These are phyloP conservation scores for Brachylomia viminalis DNA, from an alignment of 2,888 invertebrate species.

Conservation along the genomic window DNA sequence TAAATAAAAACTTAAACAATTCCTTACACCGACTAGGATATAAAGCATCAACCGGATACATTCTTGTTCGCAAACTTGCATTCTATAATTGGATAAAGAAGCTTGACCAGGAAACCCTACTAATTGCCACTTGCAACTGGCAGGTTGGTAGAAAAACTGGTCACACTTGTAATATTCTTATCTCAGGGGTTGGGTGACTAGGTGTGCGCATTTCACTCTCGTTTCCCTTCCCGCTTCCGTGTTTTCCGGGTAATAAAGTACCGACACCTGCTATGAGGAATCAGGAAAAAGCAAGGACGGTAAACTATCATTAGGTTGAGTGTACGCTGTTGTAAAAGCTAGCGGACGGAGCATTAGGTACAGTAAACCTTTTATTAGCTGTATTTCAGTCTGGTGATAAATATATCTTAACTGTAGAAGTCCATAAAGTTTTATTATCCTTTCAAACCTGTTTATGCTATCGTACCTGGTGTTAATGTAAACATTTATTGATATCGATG, in stretches of 20 bases:
- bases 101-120: constrained; percentile 70
- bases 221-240: constrained; percentile 75
- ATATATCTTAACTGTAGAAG: not conserved
- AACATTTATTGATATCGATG: constrained; percentile 4
- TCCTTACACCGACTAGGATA: constrained; percentile 35
- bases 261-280: constrained; percentile 72
- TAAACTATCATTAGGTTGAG: constrained; percentile 72
- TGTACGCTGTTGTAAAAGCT: constrained; percentile 36
- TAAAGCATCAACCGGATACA: constrained; percentile 43
- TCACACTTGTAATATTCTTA: constrained; percentile 57
- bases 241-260: constrained; percentile 72
- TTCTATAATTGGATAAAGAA: constrained; percentile 69
- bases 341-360: constrained; percentile 39
- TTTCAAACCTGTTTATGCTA: not conserved
- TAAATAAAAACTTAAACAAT: constrained; percentile 11
- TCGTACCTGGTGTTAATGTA: not conserved
- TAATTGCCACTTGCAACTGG: constrained; percentile 65
- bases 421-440: not conserved
- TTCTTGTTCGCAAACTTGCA: constrained; percentile 44
- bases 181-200: constrained; percentile 63
- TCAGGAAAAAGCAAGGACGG: constrained; percentile 75
- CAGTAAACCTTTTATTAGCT: constrained; percentile 35
- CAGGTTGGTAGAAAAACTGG: constrained; percentile 60
- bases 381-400: constrained; percentile 23
- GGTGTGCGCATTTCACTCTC: constrained; percentile 77